phyloP scores from a whole-genome alignment of 2,797 vertebrate species.

The Dallia pectoralis region DNA sequence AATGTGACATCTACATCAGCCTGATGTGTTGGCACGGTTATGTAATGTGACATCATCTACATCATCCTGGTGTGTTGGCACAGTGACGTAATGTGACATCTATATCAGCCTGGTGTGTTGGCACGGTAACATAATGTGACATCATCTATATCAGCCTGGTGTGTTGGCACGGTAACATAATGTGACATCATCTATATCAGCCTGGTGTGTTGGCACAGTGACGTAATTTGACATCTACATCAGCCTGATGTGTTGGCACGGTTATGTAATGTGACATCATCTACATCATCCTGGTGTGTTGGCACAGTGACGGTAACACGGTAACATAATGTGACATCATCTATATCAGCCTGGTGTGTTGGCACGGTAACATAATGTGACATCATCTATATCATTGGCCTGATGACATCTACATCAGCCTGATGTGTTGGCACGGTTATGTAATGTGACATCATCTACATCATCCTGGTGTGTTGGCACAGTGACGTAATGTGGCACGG shows the following conservation, averaged over 20 bases:
- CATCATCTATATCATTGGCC: too few species aligned
- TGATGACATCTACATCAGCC: slow-evolving; percentile 23
- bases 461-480: slow-evolving; percentile 56
- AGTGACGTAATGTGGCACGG: slow-evolving; percentile 50
- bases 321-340: slow-evolving; percentile 53
- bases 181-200: slow-evolving; percentile 40
- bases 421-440: slow-evolving; percentile 59
- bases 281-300: slow-evolving; percentile 44
- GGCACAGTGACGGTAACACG: too few species aligned
- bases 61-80: slow-evolving; percentile 53
- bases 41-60: slow-evolving; percentile 22
- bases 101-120: slow-evolving; percentile 47
- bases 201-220: slow-evolving; percentile 60
- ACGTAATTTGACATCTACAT: slow-evolving; percentile 43
- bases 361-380: slow-evolving; percentile 57
- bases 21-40: slow-evolving; percentile 60
- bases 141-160: slow-evolving; percentile 33
- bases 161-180: slow-evolving; percentile 58
- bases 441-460: slow-evolving; percentile 21
- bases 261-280: slow-evolving; percentile 35
- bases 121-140: slow-evolving; percentile 57
- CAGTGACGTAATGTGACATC: slow-evolving; percentile 54
- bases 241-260: slow-evolving; percentile 57
- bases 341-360: slow-evolving; percentile 44
- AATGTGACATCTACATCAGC: slow-evolving; percentile 40